Conservation (phyloP, 2,888 invertebrate genomes). For the Lacanobia oleracea region DNA sequence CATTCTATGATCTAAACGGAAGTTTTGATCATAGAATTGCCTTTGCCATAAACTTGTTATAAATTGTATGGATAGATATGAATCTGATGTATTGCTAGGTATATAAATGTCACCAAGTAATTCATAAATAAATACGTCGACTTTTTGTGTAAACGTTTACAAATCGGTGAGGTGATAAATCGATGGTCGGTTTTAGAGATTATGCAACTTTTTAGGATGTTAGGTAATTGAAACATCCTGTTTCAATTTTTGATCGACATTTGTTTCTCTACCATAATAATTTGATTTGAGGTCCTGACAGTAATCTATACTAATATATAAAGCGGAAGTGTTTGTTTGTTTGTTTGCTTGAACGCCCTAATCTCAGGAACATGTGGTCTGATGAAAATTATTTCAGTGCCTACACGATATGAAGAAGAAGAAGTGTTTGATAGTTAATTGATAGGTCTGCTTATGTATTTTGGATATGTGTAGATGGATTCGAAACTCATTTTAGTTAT, state of each 20-base stretch:
- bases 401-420: no score
- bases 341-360: no score
- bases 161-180: conserved; percentile 53
- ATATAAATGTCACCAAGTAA: conserved; percentile 50
- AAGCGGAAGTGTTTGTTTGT: no score
- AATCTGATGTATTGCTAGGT: conserved; percentile 50
- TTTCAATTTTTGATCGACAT: background rate
- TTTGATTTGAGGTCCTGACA: no score
- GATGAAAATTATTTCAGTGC: no score
- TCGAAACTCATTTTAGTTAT: no score
- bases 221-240: conserved; percentile 6
- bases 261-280: background rate
- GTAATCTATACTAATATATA: no score
- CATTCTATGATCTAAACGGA: conserved; percentile 33
- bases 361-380: no score
- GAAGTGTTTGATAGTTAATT: no score
- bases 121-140: conserved; percentile 37
- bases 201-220: conserved; percentile 15
- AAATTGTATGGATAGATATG: conserved; percentile 44
- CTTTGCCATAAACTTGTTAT: conserved; percentile 34
- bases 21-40: no score
- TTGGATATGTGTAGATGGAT: no score
- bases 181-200: conserved; percentile 13
- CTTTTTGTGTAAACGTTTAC: conserved; percentile 22
- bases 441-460: no score